Evolutionary conservation across 2,797 vertebrate genomes (phyloP).

Genomic region (Tokudaia muenninki): DNA sequence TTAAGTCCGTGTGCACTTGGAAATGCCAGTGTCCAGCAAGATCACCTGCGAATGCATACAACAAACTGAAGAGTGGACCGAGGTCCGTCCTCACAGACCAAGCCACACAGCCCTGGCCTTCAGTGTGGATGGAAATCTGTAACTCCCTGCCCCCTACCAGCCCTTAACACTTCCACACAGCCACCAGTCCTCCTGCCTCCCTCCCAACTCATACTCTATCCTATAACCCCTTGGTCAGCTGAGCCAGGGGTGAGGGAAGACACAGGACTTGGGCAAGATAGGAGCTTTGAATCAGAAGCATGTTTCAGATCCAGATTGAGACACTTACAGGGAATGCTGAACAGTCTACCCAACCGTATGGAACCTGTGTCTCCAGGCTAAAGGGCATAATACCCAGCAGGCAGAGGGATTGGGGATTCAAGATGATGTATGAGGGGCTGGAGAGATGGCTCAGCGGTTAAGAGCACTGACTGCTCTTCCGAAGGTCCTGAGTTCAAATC

Average conservation of each 20-base stretch:
- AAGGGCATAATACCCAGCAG: neutral
- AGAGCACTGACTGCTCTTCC: too few relatives aligned
- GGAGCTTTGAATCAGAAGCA: neutral
- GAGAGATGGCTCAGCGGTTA: too few relatives aligned
- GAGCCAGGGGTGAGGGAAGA: neutral
- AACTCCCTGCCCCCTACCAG: neutral
- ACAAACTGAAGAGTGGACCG: too few relatives aligned
- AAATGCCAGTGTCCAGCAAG: neutral
- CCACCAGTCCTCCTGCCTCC: neutral
- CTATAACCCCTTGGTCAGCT: neutral
- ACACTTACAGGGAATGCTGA: neutral
- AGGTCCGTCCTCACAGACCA: neutral
- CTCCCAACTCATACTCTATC: neutral
- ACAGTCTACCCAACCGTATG: neutral
- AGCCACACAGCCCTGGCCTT: too few relatives aligned
- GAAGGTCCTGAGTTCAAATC: too few relatives aligned
- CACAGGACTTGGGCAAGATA: neutral
- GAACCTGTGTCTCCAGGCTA: neutral
- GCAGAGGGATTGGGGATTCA: neutral
- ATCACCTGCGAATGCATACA: rapidly evolving
- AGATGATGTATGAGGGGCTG: neutral
- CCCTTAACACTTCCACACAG: neutral
- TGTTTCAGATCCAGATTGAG: neutral
- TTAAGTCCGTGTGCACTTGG: neutral
- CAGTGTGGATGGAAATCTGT: neutral